Percentiles rank a stretch among this genome's conserved stretches.
Evolutionary conservation across 1,140 invertebrate genomes (phyloP).

Genomic region (Gonatopus flavifemur): DNA sequence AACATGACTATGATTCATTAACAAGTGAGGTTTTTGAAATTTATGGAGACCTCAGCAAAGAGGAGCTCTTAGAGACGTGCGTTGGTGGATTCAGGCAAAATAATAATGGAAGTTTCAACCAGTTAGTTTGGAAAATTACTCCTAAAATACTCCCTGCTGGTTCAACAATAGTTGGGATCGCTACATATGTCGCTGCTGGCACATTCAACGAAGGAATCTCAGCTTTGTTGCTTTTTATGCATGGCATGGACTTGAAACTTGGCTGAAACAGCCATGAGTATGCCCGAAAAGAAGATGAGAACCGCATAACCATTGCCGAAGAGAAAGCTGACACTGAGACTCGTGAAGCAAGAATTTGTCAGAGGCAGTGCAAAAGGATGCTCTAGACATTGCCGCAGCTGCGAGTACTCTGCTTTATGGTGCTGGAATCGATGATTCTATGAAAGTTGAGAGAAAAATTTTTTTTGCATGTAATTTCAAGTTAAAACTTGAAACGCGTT

Average conservation of each 20-base stretch:
- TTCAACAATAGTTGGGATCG: conserved; percentile 7
- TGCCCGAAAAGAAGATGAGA: too few relatives aligned
- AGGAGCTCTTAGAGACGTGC: neutral
- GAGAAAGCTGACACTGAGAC: too few relatives aligned
- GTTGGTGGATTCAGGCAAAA: too few relatives aligned
- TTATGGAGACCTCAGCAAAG: conserved; percentile 1
- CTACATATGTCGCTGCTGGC: conserved; percentile 1
- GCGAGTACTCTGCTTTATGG: too few relatives aligned
- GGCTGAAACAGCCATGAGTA: conserved; percentile 8
- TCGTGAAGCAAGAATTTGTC: too few relatives aligned
- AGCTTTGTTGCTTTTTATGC: conserved; percentile 2
- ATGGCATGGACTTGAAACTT: conserved; percentile 1
- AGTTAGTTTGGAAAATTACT: conserved; percentile 10
- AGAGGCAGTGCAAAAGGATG: too few relatives aligned
- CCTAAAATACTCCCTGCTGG: conserved; percentile 3
- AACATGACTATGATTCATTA: neutral
- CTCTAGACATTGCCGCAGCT: too few relatives aligned
- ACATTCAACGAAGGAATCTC: conserved; percentile 5
- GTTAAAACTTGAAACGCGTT: too few relatives aligned
- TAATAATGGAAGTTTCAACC: conserved; percentile 10
- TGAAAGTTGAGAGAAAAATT: too few relatives aligned
- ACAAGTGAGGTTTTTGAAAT: conserved; percentile 2
- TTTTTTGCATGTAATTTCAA: too few relatives aligned
- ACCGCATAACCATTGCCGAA: too few relatives aligned
- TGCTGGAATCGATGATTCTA: too few relatives aligned